Base-by-base conservation (phyloP, 2,888 invertebrate species). In the Baccha elongata region DNA sequence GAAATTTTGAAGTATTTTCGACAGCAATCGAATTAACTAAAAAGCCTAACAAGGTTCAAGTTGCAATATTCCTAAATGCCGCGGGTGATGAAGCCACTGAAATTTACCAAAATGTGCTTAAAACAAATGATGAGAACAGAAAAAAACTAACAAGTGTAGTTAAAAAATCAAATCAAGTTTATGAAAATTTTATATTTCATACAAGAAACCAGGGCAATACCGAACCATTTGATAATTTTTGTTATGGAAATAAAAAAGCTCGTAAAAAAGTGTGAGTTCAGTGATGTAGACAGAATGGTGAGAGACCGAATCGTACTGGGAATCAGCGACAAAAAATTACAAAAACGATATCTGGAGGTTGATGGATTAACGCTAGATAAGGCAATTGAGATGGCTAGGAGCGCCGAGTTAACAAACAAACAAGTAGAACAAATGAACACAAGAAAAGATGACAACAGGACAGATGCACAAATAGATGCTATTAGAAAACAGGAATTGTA, bases 241-340 rank as follows among this genome's bases (percentile, higher is more conserved):
- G n/a, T 55, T 3, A 37, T 55, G 55, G 23, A 23, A 19, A 55
- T 37, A 55, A 55, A 55, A n/a, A 13, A 40, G 21, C n/a, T 55
- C 1, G 37, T 15, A 7, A 40, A 7, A 8, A 40, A 55, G 19
- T 55, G 37, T 10, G 21, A 55, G 1, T 23, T 55, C 23, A 40
- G 3, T 35, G 55, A 23, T 40, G 35, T 13, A 8, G 19, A 55
- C 13, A 40, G 55, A 21, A 55, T 55, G 23, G 23, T 23, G 5
- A 23, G 23, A 23, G 23, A 23, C 23, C 23, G 23, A 23, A 23
- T 23, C 23, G 23, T 23, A 23, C 23, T 23, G 23, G 23, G 23
- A 23, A 23, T 23, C 23, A 23, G 23, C 23, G 23, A 23, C 23
- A 23, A 23, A 23, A 23, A 23, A 23, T 5, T 23, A 23, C 23